These are phyloP conservation scores for Camponotus floridanus DNA, from an alignment of 1,140 invertebrate species.

Conservation along the genomic window DNA sequence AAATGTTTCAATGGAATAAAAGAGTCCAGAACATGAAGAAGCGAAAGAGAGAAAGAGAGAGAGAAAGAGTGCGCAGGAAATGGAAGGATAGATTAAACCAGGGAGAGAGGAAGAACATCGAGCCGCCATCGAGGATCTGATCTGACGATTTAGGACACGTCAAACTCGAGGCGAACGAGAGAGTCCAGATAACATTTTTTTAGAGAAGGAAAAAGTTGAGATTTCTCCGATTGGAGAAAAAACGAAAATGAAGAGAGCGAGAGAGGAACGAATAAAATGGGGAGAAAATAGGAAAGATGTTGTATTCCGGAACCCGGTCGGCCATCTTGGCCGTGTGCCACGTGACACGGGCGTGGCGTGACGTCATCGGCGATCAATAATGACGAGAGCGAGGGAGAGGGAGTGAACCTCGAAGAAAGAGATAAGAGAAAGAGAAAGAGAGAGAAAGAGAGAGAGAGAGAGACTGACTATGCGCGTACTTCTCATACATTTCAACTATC, in stretches of 20 bases:
- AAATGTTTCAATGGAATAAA: conserved; percentile 8
- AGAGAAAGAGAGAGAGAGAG: conserved; percentile 33
- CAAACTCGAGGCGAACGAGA: conserved; percentile 16
- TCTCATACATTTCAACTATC: conserved; percentile 44
- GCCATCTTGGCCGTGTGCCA: conserved; percentile 82
- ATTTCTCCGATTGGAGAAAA: conserved; percentile 49
- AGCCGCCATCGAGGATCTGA: conserved; percentile 14
- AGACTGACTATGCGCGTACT: conserved; percentile 16
- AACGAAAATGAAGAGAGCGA: conserved; percentile 19
- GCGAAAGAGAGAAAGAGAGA: not conserved
- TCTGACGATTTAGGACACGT: conserved; percentile 21
- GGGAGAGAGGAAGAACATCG: not conserved
- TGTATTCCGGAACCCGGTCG: conserved; percentile 72
- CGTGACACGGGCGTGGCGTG: conserved; percentile 86
- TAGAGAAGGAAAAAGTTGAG: conserved; percentile 8
- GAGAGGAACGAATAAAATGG: conserved; percentile 39
- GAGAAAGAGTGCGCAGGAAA: conserved; percentile 17
- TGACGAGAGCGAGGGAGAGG: conserved; percentile 76
- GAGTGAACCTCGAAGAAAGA: conserved; percentile 43
- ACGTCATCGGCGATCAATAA: conserved; percentile 85
- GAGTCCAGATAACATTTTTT: conserved; percentile 8
- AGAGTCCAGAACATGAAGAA: not conserved
- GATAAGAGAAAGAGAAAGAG: conserved; percentile 49
- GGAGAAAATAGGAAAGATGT: conserved; percentile 53
- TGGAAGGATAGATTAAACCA: conserved; percentile 33